A percentile compares a stretch with the other conserved stretches of the same genome.
phyloP scores from a whole-genome alignment of 2,888 invertebrate species.

The Eurytoma californica region DNA sequence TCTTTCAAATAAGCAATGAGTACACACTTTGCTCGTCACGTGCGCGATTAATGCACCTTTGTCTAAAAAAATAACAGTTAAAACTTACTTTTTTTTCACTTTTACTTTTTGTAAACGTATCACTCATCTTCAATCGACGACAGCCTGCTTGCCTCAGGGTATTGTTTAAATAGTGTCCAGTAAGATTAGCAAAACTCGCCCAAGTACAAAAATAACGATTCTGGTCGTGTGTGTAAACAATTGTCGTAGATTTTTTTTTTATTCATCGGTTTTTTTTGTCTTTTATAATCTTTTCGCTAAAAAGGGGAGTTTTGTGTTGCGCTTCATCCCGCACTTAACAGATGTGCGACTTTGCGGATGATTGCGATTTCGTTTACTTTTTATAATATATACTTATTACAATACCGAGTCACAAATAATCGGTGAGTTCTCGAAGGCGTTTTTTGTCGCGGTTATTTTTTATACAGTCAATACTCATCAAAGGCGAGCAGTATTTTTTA shows the following conservation, averaged over 20 bases:
- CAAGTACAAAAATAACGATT: constrained; percentile 61
- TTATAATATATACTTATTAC: constrained; percentile 28
- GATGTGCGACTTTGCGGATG: constrained; percentile 1
- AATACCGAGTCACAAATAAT: constrained; percentile 53
- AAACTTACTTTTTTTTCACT: constrained; percentile 14
- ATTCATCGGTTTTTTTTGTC: constrained; percentile 27
- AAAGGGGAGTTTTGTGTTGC: constrained; percentile 36
- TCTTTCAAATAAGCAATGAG: constrained; percentile 22
- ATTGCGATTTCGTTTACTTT: constrained; percentile 30
- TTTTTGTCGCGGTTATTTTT: constrained; percentile 45
- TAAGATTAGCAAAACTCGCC: constrained; percentile 55
- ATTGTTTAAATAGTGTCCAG: constrained; percentile 43
- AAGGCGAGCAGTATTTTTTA: constrained; percentile 51
- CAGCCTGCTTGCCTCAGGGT: constrained; percentile 40
- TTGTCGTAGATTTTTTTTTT: constrained; percentile 55
- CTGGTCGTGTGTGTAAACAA: constrained; percentile 55
- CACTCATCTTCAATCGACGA: constrained; percentile 3
- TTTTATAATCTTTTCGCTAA: constrained; percentile 34
- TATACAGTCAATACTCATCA: constrained; percentile 52
- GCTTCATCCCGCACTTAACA: constrained; percentile 7
- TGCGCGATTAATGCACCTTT: constrained; percentile 45
- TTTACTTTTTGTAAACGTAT: constrained; percentile 3
- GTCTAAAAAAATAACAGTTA: constrained; percentile 54
- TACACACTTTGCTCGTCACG: constrained; percentile 11
- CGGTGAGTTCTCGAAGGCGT: constrained; percentile 54